phyloP scores from a whole-genome alignment of 2,113 vertebrate species.

The cattle (Bos taurus) region ARS-UCD2.0 NC_037349.1:53336501-53337000 shows the following conservation, averaged over 20 bases:
- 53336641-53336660: neutral
- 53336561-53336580: neutral
- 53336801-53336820: neutral
- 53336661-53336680: neutral
- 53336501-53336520: neutral
- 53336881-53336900: neutral
- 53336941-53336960: too few relatives aligned
- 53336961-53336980: neutral
- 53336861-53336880: neutral
- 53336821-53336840: neutral
- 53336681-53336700: neutral
- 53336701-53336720: neutral
- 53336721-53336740: neutral
- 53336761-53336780: neutral
- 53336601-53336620: neutral
- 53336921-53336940: fast-evolving
- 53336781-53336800: neutral
- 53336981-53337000: neutral
- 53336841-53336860: neutral
- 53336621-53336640: neutral
- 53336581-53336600: neutral
- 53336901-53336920: neutral
- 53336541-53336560: neutral
- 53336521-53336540: neutral
- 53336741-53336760: neutral